Evolutionary conservation across 2,888 invertebrate species (phyloP).

Genomic region (Trissoscelio sp.): DNA sequence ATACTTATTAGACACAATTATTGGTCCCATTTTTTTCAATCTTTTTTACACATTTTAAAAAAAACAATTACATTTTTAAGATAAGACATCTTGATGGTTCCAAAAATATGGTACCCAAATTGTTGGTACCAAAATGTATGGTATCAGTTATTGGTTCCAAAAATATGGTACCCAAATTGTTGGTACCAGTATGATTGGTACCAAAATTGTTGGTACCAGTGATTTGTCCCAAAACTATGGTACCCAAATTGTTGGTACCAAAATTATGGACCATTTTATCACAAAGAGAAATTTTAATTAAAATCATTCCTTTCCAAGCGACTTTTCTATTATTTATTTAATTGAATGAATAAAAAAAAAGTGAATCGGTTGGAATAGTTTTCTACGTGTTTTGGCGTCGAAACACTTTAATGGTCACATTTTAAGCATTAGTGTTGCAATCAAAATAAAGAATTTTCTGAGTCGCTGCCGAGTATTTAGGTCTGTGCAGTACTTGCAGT

Average conservation of each 20-base stretch:
- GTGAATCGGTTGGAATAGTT: constrained; percentile 20
- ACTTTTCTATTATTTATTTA: background rate
- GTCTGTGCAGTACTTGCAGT: constrained; percentile 53
- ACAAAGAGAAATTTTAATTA: constrained; percentile 34
- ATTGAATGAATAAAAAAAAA: background rate
- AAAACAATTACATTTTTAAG: too few relatives aligned
- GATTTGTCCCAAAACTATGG: too few relatives aligned
- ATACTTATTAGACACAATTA: constrained; percentile 49
- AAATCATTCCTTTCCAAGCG: background rate
- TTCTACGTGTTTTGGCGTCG: constrained; percentile 16
- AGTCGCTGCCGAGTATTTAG: constrained; percentile 56
- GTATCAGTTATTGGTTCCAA: too few relatives aligned
- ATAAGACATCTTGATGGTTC: too few relatives aligned
- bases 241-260: too few relatives aligned
- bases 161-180: too few relatives aligned
- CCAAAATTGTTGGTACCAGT: too few relatives aligned
- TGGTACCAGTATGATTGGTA: too few relatives aligned
- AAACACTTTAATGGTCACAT: constrained; percentile 59
- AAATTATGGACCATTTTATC: too few relatives aligned
- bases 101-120: too few relatives aligned
- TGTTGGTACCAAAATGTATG: too few relatives aligned
- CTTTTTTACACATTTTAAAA: constrained; percentile 11
- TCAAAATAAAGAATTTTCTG: constrained; percentile 56
- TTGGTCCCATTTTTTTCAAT: background rate
- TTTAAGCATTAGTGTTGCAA: constrained; percentile 54